Conservation (phyloP, 2,797 vertebrate genomes). For the Craterocephalus amniculus region DNA sequence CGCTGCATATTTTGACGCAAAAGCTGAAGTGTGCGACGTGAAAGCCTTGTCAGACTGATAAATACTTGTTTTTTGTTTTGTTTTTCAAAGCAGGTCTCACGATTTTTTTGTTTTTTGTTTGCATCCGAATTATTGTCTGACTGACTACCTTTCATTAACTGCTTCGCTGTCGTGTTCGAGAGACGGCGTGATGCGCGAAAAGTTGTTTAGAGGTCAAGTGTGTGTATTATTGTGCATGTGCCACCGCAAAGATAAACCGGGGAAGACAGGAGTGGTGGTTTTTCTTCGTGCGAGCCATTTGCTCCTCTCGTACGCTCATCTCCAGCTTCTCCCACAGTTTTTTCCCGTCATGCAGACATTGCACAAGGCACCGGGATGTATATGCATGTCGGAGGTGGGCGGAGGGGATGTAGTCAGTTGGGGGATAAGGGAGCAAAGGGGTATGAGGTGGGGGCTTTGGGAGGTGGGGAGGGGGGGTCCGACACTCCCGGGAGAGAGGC, state of each 20-base stretch:
- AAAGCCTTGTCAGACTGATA: constrained; percentile 37
- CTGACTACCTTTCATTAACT: constrained; percentile 57
- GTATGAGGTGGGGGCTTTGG: constrained; percentile 89
- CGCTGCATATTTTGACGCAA: constrained; percentile 44
- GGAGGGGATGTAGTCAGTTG: constrained; percentile 84
- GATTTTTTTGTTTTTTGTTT: constrained; percentile 29
- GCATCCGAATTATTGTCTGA: constrained; percentile 35
- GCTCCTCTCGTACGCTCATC: constrained; percentile 81
- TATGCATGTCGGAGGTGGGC: constrained; percentile 80
- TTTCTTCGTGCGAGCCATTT: constrained; percentile 56
- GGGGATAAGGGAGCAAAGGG: constrained; percentile 90
- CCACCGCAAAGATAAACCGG: constrained; percentile 38
- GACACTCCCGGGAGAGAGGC: constrained; percentile 94
- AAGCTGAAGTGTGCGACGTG: constrained; percentile 21
- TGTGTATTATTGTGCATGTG: constrained; percentile 4
- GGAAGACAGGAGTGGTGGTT: constrained; percentile 66
- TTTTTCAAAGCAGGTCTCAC: constrained; percentile 10
- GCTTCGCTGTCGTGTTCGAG: constrained; percentile 43
- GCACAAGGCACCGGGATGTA: constrained; percentile 82
- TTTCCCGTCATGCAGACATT: constrained; percentile 57
- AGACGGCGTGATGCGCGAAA: constrained; percentile 29
- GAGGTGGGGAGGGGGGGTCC: constrained; percentile 91
- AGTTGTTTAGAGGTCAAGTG: constrained; percentile 47
- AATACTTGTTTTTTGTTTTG: constrained; percentile 10
- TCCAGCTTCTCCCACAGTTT: constrained; percentile 74